A percentile compares a stretch with the other conserved stretches of the same genome.
Evolutionary conservation across 2,113 vertebrate genomes (phyloP).

Genomic region (Orthochromis indermauri): DNA sequence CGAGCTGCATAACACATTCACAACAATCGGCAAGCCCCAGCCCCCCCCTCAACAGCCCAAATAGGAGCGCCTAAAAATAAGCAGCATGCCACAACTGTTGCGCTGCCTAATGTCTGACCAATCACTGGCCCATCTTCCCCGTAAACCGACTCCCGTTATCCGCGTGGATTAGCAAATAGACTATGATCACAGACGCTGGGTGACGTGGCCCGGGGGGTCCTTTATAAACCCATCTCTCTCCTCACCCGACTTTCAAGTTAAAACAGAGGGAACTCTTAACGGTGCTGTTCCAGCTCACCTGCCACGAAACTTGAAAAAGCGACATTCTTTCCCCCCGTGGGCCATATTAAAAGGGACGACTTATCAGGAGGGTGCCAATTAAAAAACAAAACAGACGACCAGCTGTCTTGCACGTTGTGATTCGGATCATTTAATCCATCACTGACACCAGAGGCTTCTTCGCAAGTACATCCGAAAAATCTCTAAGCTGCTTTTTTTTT

Average conservation of each 20-base stretch:
- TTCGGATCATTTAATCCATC: constrained; percentile 60
- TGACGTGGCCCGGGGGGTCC: constrained; percentile 70
- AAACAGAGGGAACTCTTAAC: constrained; percentile 8
- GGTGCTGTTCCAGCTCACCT: constrained; percentile 32
- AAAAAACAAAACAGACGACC: constrained; percentile 33
- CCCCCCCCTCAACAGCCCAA: constrained; percentile 17
- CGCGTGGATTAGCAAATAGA: constrained; percentile 62
- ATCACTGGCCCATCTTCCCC: constrained; percentile 35
- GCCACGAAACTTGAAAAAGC: background rate
- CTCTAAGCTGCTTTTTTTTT: background rate
- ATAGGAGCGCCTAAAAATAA: constrained; percentile 76
- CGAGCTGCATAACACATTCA: constrained; percentile 32
- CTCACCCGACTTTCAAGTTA: constrained; percentile 41
- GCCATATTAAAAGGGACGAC: constrained; percentile 29
- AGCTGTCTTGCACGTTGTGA: constrained; percentile 34
- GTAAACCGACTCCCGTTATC: constrained; percentile 56
- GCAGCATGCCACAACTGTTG: constrained; percentile 55
- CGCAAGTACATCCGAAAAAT: constrained; percentile 53
- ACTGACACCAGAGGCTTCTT: constrained; percentile 52
- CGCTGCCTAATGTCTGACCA: constrained; percentile 44
- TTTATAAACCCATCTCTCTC: constrained; percentile 63
- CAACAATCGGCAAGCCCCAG: constrained; percentile 36
- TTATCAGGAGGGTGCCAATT: constrained; percentile 60
- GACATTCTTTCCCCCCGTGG: background rate
- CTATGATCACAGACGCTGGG: constrained; percentile 67